Base-by-base conservation (phyloP, 2,113 vertebrate species). In the Agapornis roseicollis region DNA sequence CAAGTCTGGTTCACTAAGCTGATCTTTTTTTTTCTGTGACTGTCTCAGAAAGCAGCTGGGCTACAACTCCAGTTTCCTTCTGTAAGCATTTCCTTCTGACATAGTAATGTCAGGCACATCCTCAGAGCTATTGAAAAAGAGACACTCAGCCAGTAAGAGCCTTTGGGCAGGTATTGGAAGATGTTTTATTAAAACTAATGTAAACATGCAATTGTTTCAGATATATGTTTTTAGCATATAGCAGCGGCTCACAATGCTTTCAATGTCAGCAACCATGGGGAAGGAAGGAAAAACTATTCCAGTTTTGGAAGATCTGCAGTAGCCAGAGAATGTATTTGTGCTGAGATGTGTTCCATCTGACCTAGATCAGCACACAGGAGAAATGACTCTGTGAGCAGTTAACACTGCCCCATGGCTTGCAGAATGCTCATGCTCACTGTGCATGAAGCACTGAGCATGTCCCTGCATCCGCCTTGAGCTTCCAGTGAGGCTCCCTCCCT, bases 211-310 rank as follows among this genome's bases (percentile, higher is more conserved):
- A 8, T 64, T 82, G 25, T 60, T 94, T 53, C 39, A 42, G 39
- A 63, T 65, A 79, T 19, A 22, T 2, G 22, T 37, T 80, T 72
- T 80, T 80, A 25, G 2, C 33, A 77, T n/a, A n/a, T n/a, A 76
- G 64, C 0, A 1, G 13, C 63, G 16, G 11, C 3, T 80, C 2
- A 5, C n/a, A 56, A 15, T 3, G 1, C 8, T 25, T 76, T 81
- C 27, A 33, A 1, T 35, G 77, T 61, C 15, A 66, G 37, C 28
- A 80, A 15, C 44, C 50, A 29, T 13, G 7, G 35, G 13, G 9
- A 9, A 88, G 31, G 61, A 72, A 6, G 10, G 12, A 19, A 94
- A 85, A 76, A 63, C 22, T 44, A 13, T 24, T 42, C 27, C 42
- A 3, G 4, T 90, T 72, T 80, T 41, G 29, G 31, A 94, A 71